A percentile compares a stretch with the other conserved stretches of the same genome.
phyloP scores from a whole-genome alignment of 2,113 vertebrate genomes.

The Brachirus orientalis region DNA sequence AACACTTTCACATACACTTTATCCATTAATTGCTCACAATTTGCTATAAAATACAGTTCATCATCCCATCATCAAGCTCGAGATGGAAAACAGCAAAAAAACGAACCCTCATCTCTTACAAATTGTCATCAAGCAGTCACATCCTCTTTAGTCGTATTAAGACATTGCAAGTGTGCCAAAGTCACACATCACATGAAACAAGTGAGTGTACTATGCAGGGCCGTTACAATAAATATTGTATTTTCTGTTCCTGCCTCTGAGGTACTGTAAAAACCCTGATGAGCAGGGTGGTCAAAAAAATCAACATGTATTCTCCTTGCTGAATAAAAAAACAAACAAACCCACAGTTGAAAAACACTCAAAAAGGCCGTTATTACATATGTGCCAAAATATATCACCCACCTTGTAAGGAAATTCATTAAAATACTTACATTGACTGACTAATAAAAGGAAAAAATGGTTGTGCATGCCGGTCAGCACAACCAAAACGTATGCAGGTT shows the following conservation, averaged over 20 bases:
- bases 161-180: constrained; percentile 39
- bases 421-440: constrained; percentile 30
- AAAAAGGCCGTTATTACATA: constrained; percentile 48
- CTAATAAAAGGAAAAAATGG: constrained; percentile 12
- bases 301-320: constrained; percentile 14
- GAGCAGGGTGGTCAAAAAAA: constrained; percentile 35
- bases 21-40: constrained; percentile 18
- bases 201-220: neutral
- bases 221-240: constrained; percentile 16
- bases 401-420: constrained; percentile 15
- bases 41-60: constrained; percentile 50
- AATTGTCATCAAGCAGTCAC: constrained; percentile 14
- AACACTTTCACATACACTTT: constrained; percentile 32
- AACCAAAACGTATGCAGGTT: constrained; percentile 42
- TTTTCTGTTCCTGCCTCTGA: constrained; percentile 40
- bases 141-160: constrained; percentile 12
- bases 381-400: constrained; percentile 28
- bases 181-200: constrained; percentile 34
- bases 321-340: constrained; percentile 1
- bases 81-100: constrained; percentile 27
- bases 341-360: constrained; percentile 17
- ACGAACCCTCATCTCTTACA: constrained; percentile 5
- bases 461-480: constrained; percentile 38
- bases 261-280: constrained; percentile 56
- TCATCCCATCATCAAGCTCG: constrained; percentile 28